Evolutionary conservation across 2,888 invertebrate genomes (phyloP).

Genomic region (Archips xylosteana): DNA sequence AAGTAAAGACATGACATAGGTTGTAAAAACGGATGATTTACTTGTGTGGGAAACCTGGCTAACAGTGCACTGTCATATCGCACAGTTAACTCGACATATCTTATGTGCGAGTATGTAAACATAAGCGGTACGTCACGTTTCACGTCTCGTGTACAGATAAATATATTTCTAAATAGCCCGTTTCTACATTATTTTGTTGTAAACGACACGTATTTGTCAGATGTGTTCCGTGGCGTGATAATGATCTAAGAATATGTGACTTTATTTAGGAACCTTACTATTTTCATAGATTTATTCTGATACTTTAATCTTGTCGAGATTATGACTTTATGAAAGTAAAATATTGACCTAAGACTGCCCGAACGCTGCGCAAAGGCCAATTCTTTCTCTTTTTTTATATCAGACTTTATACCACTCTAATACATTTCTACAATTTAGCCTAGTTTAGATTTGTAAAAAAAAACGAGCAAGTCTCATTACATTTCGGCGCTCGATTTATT

Average conservation of each 20-base stretch:
- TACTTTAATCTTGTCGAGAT: background rate
- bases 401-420: too few species aligned
- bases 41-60: background rate
- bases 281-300: too few species aligned
- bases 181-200: slow-evolving; percentile 2
- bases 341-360: too few species aligned
- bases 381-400: too few species aligned
- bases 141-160: slow-evolving; percentile 11
- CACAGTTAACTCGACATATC: slow-evolving; percentile 17
- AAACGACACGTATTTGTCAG: slow-evolving; percentile 9
- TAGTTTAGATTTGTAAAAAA: too few species aligned
- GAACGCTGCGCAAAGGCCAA: too few species aligned
- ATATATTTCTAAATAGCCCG: slow-evolving; percentile 4
- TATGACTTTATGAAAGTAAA: background rate
- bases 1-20: slow-evolving; percentile 16
- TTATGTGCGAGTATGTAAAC: slow-evolving; percentile 3
- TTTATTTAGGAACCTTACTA: background rate
- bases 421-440: too few species aligned
- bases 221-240: background rate
- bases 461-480: too few species aligned
- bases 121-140: slow-evolving; percentile 6
- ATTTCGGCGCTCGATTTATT: too few species aligned
- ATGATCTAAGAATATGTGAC: background rate
- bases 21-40: slow-evolving; percentile 11
- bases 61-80: background rate